Percentiles rank a stretch among this genome's conserved stretches.
Evolutionary conservation across 2,797 vertebrate species (phyloP).

Genomic region (Columba guinea): DNA sequence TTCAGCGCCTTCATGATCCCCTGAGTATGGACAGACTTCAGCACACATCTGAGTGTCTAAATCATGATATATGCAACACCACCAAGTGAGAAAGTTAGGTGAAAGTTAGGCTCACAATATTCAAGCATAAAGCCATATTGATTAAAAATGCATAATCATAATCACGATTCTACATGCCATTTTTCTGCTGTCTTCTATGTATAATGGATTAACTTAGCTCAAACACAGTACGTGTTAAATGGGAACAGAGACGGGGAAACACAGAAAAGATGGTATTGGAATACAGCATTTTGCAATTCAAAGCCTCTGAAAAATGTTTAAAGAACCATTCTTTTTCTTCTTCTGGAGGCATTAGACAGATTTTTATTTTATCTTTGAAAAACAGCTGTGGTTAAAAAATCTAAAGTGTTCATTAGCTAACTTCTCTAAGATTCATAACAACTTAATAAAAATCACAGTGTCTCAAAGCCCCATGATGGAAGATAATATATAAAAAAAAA

Average conservation of each 20-base stretch:
- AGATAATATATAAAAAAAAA: not conserved
- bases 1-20: not conserved
- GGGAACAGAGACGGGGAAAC: not conserved
- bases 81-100: not conserved
- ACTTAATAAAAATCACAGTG: not conserved
- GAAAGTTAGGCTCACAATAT: not conserved
- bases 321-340: not conserved
- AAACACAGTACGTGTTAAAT: not conserved
- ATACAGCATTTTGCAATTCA: not conserved
- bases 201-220: constrained; percentile 9
- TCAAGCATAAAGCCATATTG: not conserved
- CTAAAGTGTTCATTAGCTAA: not conserved
- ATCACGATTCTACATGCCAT: not conserved
- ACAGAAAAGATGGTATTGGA: not conserved
- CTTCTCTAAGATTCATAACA: not conserved
- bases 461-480: not conserved
- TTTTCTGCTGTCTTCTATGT: not conserved
- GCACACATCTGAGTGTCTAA: not conserved
- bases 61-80: not conserved
- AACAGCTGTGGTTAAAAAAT: not conserved
- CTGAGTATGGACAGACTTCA: not conserved
- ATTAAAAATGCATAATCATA: not conserved
- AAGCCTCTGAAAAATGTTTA: not conserved
- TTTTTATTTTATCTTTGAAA: not conserved
- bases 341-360: not conserved